Conservation (phyloP, 2,888 invertebrate species). For the Pachycephus smyrnensis region DNA sequence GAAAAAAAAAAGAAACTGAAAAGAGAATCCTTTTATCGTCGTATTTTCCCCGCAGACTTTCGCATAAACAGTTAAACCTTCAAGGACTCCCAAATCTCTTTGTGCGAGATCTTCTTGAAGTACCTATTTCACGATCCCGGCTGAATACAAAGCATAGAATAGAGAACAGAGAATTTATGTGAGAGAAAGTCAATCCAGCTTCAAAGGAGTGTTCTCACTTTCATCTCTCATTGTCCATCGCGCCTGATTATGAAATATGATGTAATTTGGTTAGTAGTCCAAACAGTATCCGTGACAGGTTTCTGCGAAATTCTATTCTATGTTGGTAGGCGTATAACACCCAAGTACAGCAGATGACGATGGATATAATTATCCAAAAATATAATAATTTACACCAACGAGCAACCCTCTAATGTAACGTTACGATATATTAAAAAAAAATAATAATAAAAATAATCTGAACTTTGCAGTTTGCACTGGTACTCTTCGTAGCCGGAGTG, state of each 20-base stretch:
- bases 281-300: neutral
- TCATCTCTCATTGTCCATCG: neutral
- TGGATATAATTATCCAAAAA: neutral
- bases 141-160: neutral
- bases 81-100: neutral
- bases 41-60: neutral
- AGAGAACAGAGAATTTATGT: neutral
- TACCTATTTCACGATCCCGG: neutral
- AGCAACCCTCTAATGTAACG: too few species aligned
- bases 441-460: neutral
- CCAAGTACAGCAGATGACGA: neutral
- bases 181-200: neutral
- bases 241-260: neutral
- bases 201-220: neutral
- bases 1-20: neutral
- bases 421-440: too few species aligned
- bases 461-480: neutral
- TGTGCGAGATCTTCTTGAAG: neutral
- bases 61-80: neutral
- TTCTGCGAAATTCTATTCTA: neutral
- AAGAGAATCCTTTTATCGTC: neutral
- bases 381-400: too few species aligned
- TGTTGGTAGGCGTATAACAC: neutral
- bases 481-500: conserved; percentile 11
- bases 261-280: neutral